Evolutionary conservation across 2,888 invertebrate genomes (phyloP), one percentile per base, ranked within the genome.

Genomic region (Pseudococcus jackbeardsleyi): DNA sequence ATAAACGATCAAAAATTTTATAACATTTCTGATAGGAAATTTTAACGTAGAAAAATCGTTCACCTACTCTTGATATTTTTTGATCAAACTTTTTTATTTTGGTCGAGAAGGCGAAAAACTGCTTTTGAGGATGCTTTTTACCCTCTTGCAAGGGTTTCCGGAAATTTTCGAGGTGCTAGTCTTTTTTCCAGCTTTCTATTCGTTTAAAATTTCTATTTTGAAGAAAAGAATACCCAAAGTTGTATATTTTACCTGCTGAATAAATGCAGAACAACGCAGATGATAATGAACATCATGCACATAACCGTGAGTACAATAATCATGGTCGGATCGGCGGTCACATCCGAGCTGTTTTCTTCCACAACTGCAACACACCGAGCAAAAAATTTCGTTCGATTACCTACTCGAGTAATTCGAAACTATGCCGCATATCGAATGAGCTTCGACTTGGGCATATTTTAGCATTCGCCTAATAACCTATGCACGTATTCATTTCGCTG

Each of bases 211-310:
- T 33, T 33, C 3, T 33, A 33, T 33, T 33, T 33, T 33, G 26
- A 2, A 33, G 26, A 33, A 33, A 33, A 33, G 15, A 50, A 7
- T 46, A 50, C 17, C 17, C 59, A 8, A 72, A 72, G 68, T 9
- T 22, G 12, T 42, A 90, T 91, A 93, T 94, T 93, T 93, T 33
- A 97, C 97, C 95, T 96, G 95, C 97, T 97, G 92, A 98, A 98
- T 90, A 97, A 94, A 91, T 96, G 94, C 89, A 98, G 94, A 85
- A 97, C 97, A 90, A 97, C 96, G 92, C 97, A 97, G 91, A 98
- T 96, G 92, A 97, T 97, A 92, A 97, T 94, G 92, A 97, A 97
- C 97, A 97, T 98, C 90, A 97, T 94, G 90, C 95, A 96, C 96
- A 97, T 96, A 89, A 95, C 97, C 89, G 96, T 96, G 90, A 97